Percentiles rank a stretch among this genome's conserved stretches.
These are phyloP conservation scores for Dermatemys mawii DNA, from an alignment of 2,113 vertebrate species.

Conservation along the genomic window DNA sequence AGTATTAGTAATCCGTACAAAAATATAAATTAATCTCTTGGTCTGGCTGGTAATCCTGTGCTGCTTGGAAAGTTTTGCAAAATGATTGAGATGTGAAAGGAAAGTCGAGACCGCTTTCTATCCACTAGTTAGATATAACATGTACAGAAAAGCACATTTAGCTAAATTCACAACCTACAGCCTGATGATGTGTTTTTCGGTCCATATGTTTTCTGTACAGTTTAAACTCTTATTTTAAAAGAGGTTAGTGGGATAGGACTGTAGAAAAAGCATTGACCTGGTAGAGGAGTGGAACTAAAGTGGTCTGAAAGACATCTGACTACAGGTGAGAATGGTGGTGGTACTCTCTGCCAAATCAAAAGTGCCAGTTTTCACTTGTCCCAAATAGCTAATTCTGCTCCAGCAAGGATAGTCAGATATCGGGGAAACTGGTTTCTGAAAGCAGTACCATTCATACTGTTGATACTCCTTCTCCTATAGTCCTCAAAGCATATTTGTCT, in stretches of 20 bases:
- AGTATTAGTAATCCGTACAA: background rate
- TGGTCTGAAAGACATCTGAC: fast-evolving
- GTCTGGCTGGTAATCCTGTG: background rate
- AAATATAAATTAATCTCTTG: constrained; percentile 12
- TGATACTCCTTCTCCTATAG: background rate
- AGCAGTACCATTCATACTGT: background rate
- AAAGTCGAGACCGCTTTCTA: no score
- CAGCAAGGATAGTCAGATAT: background rate
- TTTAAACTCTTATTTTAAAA: background rate
- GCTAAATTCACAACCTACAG: background rate
- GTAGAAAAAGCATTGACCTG: background rate
- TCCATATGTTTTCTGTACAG: background rate
- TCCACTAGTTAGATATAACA: background rate
- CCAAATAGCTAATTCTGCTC: background rate
- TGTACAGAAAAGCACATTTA: background rate
- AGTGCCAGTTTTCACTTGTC: background rate
- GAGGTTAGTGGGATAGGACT: background rate
- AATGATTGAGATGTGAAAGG: background rate
- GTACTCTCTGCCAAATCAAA: background rate
- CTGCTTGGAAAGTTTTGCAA: background rate
- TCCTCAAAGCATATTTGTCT: background rate
- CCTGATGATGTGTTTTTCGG: background rate
- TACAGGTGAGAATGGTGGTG: fast-evolving
- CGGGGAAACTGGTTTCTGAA: background rate
- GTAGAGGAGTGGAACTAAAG: background rate